A percentile compares a stretch with the other conserved stretches of the same genome.
Conservation (phyloP, 2,888 invertebrate species). For the Callosobruchus maculatus region DNA sequence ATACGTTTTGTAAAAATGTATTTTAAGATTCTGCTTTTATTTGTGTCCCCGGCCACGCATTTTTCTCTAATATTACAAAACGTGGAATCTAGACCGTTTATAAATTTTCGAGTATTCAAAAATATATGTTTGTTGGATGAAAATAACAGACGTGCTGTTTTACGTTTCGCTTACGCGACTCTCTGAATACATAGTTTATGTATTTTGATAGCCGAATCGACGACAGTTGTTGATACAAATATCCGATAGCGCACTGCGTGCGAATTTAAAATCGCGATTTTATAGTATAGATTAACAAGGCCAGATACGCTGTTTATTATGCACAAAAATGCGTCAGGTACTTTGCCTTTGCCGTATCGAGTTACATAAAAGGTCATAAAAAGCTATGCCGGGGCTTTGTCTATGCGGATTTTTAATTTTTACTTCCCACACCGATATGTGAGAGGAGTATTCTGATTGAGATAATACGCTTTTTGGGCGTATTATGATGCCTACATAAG, state of each 20-base stretch:
- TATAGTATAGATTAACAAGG: not conserved
- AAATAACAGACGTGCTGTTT: not conserved
- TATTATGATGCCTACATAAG: no score
- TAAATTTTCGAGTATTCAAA: not conserved
- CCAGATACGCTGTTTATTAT: not conserved
- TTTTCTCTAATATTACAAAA: not conserved
- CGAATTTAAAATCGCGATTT: not conserved
- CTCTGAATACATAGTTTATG: not conserved
- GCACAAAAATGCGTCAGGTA: no score
- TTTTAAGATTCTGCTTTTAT: not conserved
- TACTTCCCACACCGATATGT: no score
- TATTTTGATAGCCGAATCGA: not conserved
- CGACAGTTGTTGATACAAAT: not conserved
- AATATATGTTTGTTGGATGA: not conserved
- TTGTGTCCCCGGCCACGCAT: not conserved
- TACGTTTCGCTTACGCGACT: not conserved
- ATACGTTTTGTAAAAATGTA: not conserved
- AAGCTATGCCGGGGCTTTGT: no score
- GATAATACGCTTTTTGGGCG: no score
- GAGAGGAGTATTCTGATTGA: no score
- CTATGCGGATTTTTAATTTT: no score
- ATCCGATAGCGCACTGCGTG: not conserved
- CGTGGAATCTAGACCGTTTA: not conserved
- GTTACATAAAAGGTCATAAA: no score
- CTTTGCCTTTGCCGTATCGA: no score